Base-by-base conservation (phyloP, 2,888 invertebrate species). In the Ornithoptera alexandrae region DNA sequence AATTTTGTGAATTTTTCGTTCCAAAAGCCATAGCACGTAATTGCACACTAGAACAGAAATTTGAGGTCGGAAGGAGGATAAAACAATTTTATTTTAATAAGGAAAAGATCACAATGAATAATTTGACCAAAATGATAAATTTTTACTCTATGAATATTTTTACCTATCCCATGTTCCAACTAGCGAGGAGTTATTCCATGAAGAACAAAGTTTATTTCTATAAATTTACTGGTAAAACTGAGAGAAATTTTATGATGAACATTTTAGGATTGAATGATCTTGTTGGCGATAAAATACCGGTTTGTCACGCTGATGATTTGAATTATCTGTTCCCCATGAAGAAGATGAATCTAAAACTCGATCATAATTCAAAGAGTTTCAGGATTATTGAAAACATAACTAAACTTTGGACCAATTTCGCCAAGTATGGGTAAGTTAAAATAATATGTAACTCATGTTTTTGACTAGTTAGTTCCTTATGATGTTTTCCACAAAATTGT, bases 351-450 rank as follows among this genome's bases (percentile, higher is more conserved):
- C 57, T 68, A 18, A 75, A 74, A 60, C 62, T 81, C 3, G 73
- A 78, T 36, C 70, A 61, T 42, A 66, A 74, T 5, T 77, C 80
- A 0, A 72, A 76, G 66, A 75, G 76, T 17, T 82, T 74, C 59
- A 63, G 76, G 59, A 74, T 81, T 70, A 81, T 84, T 17, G 72
- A 80, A 30, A 79, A 74, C 58, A 71, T 80, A 1, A 78, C 78
- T 0, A 80, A 75, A 67, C 74, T 85, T 10, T 84, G 81, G 83
- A 80, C 83, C 0, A 82, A 84, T 42, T 83, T 85, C 72, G 81
- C 80, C 8, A 84, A 81, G 75, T 74, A 74, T 67, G 84, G 83
- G 84, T 84, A 73, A 78, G 80, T 53, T 53, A 17, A 2, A 53
- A 17, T 6, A 18, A 17, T 53, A 18, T 53, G 12, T 39, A 39